Conservation (phyloP, 2,888 invertebrate genomes). For the Drosophila phalerata region DNA sequence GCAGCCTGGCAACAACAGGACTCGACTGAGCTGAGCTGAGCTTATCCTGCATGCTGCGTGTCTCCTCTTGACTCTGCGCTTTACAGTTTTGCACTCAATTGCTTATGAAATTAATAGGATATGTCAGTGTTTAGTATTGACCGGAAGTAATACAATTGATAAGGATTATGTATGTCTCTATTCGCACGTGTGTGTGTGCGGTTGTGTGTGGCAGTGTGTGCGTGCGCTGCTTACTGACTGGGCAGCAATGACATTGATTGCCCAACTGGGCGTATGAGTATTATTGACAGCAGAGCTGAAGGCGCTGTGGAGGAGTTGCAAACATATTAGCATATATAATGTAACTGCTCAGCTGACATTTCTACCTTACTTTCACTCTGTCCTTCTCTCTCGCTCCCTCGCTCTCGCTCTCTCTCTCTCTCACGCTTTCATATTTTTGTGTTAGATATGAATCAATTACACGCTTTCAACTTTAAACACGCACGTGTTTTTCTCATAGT, state of each 20-base stretch:
- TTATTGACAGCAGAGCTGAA: slow-evolving; percentile 64
- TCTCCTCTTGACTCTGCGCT: slow-evolving; percentile 52
- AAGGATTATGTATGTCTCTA: slow-evolving; percentile 71
- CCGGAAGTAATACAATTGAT: slow-evolving; percentile 82
- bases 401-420: neutral
- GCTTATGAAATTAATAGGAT: slow-evolving; percentile 82
- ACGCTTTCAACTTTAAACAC: neutral
- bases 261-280: slow-evolving; percentile 79
- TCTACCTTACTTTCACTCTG: neutral
- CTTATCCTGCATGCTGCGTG: slow-evolving; percentile 13
- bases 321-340: slow-evolving; percentile 64
- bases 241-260: slow-evolving; percentile 63
- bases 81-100: slow-evolving; percentile 82
- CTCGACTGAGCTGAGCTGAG: neutral
- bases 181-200: slow-evolving; percentile 15
- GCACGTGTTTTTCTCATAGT: neutral
- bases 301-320: slow-evolving; percentile 23
- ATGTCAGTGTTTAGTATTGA: slow-evolving; percentile 81
- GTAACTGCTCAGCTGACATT: slow-evolving; percentile 23
- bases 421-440: no score
- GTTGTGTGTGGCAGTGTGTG: slow-evolving; percentile 30
- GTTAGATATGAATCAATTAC: slow-evolving; percentile 41
- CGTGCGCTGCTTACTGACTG: slow-evolving; percentile 59
- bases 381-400: no score
- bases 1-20: neutral